A percentile compares a stretch with the other conserved stretches of the same genome.
Evolutionary conservation across 2,888 invertebrate species (phyloP).

Genomic region (Macrosoma leucophasiata): DNA sequence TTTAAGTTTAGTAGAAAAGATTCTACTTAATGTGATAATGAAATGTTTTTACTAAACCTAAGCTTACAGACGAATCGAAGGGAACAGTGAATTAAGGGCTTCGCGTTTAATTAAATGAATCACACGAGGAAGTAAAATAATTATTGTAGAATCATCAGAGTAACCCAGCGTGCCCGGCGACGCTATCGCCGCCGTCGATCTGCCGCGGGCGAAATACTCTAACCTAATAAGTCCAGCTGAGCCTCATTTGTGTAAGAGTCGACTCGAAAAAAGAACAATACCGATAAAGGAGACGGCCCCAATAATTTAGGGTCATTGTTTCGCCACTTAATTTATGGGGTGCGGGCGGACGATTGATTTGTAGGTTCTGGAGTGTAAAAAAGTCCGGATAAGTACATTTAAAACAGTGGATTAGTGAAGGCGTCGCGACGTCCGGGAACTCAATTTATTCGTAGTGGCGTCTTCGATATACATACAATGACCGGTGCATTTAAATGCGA

Average conservation of each 20-base stretch:
- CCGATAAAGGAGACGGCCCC: conserved; percentile 66
- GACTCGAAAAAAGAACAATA: conserved; percentile 58
- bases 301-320: conserved; percentile 75
- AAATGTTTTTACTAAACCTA: too few relatives aligned
- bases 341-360: conserved; percentile 70
- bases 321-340: conserved; percentile 71
- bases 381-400: conserved; percentile 54
- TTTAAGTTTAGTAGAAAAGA: too few relatives aligned
- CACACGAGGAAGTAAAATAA: conserved; percentile 57
- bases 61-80: too few relatives aligned
- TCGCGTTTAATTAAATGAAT: conserved; percentile 10
- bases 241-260: conserved; percentile 72
- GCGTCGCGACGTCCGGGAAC: conserved; percentile 46
- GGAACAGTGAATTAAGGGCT: too few relatives aligned
- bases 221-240: conserved; percentile 68
- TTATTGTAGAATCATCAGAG: conserved; percentile 43
- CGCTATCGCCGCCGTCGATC: conserved; percentile 65
- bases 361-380: conserved; percentile 57
- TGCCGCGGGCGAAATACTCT: conserved; percentile 60
- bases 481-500: conserved; percentile 59
- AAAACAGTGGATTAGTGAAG: conserved; percentile 37
- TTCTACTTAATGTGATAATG: too few relatives aligned
- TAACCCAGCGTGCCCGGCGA: conserved; percentile 28
- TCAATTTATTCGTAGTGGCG: conserved; percentile 61
- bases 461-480: conserved; percentile 72